These are phyloP conservation scores for Cataglyphis hispanica DNA, from an alignment of 1,140 invertebrate species.

Conservation along the genomic window DNA sequence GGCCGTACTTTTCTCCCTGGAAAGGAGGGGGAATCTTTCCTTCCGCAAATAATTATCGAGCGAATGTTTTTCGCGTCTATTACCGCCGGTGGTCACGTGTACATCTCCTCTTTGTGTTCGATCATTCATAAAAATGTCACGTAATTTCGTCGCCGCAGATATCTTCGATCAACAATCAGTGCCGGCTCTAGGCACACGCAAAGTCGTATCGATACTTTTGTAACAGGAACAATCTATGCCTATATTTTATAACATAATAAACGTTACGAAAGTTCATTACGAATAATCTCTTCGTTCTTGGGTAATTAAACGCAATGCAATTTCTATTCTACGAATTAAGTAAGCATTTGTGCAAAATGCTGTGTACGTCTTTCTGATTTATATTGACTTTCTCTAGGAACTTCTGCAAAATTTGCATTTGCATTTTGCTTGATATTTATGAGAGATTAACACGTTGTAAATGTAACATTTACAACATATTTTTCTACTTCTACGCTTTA, in stretches of 20 bases:
- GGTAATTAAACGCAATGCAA: not conserved
- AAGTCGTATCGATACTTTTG: not conserved
- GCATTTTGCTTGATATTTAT: not conserved
- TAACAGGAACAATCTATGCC: not conserved
- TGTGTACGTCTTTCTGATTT: not conserved
- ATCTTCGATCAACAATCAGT: constrained; percentile 14
- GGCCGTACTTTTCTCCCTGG: not conserved
- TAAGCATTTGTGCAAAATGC: not conserved
- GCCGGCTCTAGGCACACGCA: not conserved
- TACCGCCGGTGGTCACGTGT: not conserved
- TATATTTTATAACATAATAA: not conserved
- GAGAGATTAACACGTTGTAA: not conserved
- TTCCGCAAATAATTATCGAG: constrained; percentile 25
- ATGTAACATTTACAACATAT: not conserved
- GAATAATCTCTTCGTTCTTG: not conserved
- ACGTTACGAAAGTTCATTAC: not conserved
- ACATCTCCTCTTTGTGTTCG: not conserved
- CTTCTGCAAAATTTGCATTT: constrained; percentile 13
- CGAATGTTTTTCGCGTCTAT: constrained; percentile 12
- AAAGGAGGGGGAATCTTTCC: not conserved
- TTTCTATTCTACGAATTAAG: not conserved
- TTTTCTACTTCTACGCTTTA: not conserved
- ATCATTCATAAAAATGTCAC: constrained; percentile 49
- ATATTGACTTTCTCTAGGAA: constrained; percentile 6
- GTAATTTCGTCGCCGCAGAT: constrained; percentile 35